These are phyloP conservation scores for Centruroides vittatus DNA, from an alignment of 1,140 invertebrate genomes.

Conservation along the genomic window DNA sequence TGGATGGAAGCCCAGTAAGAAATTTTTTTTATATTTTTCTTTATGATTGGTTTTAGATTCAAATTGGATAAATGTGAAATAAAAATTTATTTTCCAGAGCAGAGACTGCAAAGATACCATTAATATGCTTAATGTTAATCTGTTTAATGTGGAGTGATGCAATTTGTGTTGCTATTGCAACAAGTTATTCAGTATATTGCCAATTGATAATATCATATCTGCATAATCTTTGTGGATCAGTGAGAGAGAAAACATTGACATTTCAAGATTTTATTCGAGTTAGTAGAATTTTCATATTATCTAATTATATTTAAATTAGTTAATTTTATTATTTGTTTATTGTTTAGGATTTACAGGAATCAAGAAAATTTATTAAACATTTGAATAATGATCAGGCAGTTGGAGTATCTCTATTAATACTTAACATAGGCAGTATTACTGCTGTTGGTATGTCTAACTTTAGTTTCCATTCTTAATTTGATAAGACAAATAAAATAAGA, in stretches of 20 bases:
- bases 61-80: not conserved
- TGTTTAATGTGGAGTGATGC: constrained; percentile 9
- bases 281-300: not conserved
- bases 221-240: constrained; percentile 3
- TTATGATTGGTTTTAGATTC: no score
- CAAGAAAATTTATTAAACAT: constrained; percentile 14
- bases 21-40: not conserved
- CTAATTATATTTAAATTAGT: not conserved
- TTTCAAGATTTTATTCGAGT: constrained; percentile 5
- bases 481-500: no score
- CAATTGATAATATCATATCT: constrained; percentile 16
- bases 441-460: not conserved
- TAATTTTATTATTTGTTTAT: not conserved
- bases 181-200: constrained; percentile 16
- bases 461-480: no score
- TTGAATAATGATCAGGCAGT: constrained; percentile 15
- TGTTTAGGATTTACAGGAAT: not conserved
- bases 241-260: constrained; percentile 12
- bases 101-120: not conserved
- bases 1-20: constrained; percentile 1
- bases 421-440: constrained; percentile 4
- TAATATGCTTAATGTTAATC: not conserved
- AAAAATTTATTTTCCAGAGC: not conserved
- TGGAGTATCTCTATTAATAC: constrained; percentile 9
- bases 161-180: constrained; percentile 14